Percentiles rank a stretch among this genome's conserved stretches.
Conservation (phyloP, 1,140 invertebrate genomes). For the Pseudomyrmex sp. region DNA sequence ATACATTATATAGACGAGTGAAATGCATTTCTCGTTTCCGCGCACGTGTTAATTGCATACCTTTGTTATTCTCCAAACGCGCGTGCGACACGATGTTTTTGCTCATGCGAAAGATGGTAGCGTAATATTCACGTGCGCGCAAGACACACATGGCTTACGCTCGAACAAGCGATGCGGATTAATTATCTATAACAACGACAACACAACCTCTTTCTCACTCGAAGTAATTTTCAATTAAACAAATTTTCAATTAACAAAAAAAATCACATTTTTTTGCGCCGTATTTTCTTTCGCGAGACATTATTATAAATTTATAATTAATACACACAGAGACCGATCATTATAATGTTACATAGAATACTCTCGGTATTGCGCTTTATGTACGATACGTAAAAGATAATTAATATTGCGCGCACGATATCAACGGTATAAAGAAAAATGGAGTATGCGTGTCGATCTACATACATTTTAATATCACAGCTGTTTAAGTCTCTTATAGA, state of each 20-base stretch:
- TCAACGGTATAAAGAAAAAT: too few species aligned
- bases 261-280: too few species aligned
- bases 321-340: neutral
- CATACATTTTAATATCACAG: too few species aligned
- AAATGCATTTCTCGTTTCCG: neutral
- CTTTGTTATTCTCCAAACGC: constrained; percentile 46
- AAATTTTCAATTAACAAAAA: neutral
- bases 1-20: neutral
- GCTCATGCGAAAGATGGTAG: constrained; percentile 3
- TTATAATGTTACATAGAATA: too few species aligned
- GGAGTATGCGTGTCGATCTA: too few species aligned
- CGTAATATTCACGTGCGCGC: neutral
- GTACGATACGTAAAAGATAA: neutral
- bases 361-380: neutral
- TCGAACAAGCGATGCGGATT: constrained; percentile 33
- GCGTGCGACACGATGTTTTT: constrained; percentile 37
- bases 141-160: neutral
- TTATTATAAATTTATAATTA: constrained; percentile 26
- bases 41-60: constrained; percentile 25
- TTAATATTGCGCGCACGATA: neutral
- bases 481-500: too few species aligned
- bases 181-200: constrained; percentile 11
- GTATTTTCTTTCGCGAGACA: too few species aligned
- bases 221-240: neutral
- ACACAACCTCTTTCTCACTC: neutral